Conservation (phyloP, 1,140 invertebrate genomes). For the Hypsibius dujardini region DNA sequence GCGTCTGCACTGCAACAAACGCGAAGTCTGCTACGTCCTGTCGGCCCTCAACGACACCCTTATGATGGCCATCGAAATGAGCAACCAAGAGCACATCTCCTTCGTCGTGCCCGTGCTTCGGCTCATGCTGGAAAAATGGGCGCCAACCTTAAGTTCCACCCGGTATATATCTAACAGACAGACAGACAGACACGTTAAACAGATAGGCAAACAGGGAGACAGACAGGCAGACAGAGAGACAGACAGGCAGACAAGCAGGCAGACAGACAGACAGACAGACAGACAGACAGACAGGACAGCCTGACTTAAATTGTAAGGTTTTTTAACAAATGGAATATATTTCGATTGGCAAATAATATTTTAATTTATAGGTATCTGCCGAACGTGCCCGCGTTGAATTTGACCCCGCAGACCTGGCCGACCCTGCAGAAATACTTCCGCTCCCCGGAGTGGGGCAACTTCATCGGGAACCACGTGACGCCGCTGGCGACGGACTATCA, state of each 20-base stretch:
- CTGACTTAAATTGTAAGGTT: too few species aligned
- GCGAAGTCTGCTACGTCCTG: slow-evolving; percentile 13
- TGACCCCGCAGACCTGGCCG: not conserved
- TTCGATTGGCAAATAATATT: too few species aligned
- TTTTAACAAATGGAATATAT: too few species aligned
- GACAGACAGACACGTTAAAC: not conserved
- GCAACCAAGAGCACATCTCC: slow-evolving; percentile 41
- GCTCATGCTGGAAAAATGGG: slow-evolving; percentile 41
- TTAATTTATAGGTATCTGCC: not conserved
- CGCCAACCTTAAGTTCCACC: not conserved
- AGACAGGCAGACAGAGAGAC: too few species aligned
- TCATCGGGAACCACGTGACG: slow-evolving; percentile 30
- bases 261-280: too few species aligned
- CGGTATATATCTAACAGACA: not conserved
- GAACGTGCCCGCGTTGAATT: not conserved
- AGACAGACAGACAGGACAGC: too few species aligned
- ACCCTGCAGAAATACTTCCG: slow-evolving; percentile 40
- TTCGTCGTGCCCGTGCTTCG: slow-evolving; percentile 47
- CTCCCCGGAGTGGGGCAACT: slow-evolving; percentile 41
- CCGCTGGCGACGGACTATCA: not conserved
- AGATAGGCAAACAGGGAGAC: too few species aligned
- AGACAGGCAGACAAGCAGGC: too few species aligned
- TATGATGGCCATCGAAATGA: slow-evolving; percentile 8
- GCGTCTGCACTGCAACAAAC: not conserved
- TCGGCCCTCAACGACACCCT: slow-evolving; percentile 7